phyloP scores from a whole-genome alignment of 2,797 vertebrate species.

The Coranthus polyacanthus region DNA sequence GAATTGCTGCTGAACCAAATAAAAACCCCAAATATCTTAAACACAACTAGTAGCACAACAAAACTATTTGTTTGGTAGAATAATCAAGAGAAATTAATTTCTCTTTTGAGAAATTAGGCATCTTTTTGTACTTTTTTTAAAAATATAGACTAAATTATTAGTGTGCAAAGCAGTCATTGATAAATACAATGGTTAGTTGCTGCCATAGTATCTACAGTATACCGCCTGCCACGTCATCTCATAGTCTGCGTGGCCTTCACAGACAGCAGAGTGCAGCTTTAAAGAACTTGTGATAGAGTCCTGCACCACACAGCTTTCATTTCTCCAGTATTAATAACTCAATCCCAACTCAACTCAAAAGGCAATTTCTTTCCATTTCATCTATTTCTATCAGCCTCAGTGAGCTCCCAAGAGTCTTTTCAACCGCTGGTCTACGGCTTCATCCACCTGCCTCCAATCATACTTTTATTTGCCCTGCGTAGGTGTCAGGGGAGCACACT shows the following conservation, averaged over 20 bases:
- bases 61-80: no score
- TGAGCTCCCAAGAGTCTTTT: slow-evolving; percentile 26
- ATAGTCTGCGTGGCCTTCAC: not conserved
- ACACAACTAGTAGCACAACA: not conserved
- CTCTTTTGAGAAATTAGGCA: no score
- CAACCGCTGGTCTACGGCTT: not conserved
- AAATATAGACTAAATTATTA: no score
- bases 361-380: slow-evolving; percentile 20
- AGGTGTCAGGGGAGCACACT: not conserved
- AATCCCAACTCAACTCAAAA: not conserved
- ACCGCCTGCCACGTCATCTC: not conserved
- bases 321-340: slow-evolving; percentile 34
- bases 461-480: not conserved
- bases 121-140: no score
- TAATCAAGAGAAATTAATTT: no score
- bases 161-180: no score
- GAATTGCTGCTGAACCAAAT: not conserved
- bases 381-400: slow-evolving; percentile 33
- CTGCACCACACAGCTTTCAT: not conserved
- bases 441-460: slow-evolving; percentile 32
- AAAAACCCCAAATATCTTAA: not conserved
- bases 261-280: not conserved
- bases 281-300: slow-evolving; percentile 1
- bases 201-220: no score
- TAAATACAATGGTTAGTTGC: not conserved